These are phyloP conservation scores for Sus cebifrons DNA, from an alignment of 2,797 vertebrate genomes.

Conservation along the genomic window DNA sequence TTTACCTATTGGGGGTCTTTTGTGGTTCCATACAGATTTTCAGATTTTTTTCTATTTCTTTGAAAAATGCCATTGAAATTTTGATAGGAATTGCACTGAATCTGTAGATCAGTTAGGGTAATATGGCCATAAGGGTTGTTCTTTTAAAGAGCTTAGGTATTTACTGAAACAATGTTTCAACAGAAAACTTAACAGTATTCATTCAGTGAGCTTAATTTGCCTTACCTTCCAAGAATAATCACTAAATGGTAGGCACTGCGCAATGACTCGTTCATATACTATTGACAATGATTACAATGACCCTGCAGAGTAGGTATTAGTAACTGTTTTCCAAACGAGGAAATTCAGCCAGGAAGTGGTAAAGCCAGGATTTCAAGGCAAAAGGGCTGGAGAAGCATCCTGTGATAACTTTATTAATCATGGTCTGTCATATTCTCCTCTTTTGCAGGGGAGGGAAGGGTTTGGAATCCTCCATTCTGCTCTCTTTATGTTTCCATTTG, in stretches of 20 bases:
- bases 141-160: slow-evolving; percentile 56
- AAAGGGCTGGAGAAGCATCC: background rate
- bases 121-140: slow-evolving; percentile 10
- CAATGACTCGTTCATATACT: slow-evolving; percentile 19
- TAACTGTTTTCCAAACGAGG: slow-evolving; percentile 39
- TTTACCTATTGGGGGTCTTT: background rate
- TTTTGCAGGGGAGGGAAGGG: background rate
- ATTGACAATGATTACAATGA: slow-evolving; percentile 6
- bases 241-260: background rate
- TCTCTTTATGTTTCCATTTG: slow-evolving; percentile 42
- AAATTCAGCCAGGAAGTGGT: background rate
- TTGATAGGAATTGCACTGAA: slow-evolving; percentile 10
- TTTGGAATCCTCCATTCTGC: background rate
- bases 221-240: background rate
- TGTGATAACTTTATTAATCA: slow-evolving; percentile 44
- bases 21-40: background rate
- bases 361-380: slow-evolving; percentile 31
- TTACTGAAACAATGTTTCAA: slow-evolving; percentile 30
- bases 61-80: slow-evolving; percentile 3
- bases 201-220: slow-evolving; percentile 41
- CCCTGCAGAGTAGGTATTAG: background rate
- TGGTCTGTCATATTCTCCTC: slow-evolving; percentile 8
- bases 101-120: background rate
- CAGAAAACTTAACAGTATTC: slow-evolving; percentile 28
- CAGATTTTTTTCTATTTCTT: background rate